Evolutionary conservation across 2,113 vertebrate species (phyloP).

Genomic region (Hydrolagus affinis): DNA sequence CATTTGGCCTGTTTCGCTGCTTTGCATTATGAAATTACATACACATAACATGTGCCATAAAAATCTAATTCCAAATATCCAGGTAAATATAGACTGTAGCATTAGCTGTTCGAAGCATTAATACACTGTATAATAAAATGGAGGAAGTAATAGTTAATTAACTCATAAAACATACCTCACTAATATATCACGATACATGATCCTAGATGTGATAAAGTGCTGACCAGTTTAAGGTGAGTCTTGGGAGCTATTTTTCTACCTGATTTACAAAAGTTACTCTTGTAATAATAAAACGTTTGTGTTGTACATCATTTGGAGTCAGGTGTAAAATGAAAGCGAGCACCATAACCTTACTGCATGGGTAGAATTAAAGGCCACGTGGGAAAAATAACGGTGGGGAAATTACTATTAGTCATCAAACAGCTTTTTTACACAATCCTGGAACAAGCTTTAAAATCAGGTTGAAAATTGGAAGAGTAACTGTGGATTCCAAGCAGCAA

Average conservation of each 20-base stretch:
- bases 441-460: background rate
- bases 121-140: background rate
- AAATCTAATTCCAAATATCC: too few relatives aligned
- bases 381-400: background rate
- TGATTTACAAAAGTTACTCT: background rate
- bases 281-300: background rate
- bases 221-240: background rate
- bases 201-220: background rate
- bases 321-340: background rate
- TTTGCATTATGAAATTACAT: too few relatives aligned
- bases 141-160: background rate
- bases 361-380: background rate
- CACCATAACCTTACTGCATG: too few relatives aligned
- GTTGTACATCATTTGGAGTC: background rate
- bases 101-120: too few relatives aligned
- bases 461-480: background rate
- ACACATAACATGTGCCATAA: too few relatives aligned
- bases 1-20: too few relatives aligned
- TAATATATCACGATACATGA: background rate
- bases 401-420: constrained; percentile 5
- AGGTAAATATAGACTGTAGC: too few relatives aligned
- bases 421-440: background rate
- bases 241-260: background rate
- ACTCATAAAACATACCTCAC: background rate
- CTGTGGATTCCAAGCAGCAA: background rate